Evolutionary conservation across 2,797 vertebrate species (phyloP), one percentile per base, ranked within the genome.

Genomic region (Todus mexicanus): DNA sequence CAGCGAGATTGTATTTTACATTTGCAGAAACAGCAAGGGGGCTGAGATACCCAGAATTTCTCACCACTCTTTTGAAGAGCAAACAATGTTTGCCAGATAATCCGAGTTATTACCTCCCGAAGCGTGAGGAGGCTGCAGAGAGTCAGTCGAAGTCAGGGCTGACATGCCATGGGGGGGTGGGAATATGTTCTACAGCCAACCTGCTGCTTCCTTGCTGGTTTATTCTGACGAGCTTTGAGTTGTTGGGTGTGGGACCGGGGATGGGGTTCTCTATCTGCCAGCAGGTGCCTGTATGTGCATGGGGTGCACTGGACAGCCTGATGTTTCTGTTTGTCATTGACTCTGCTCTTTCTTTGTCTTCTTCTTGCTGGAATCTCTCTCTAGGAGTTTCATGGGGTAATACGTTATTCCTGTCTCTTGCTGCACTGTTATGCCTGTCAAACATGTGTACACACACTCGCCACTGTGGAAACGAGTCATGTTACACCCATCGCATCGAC

Each of bases 311-410:
- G 83, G 91, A 82, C 14, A 56, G 60, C 77, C 83, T 64, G 87
- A 87, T 93, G 83, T 94, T 94, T 95, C 89, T 94, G 53, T 91
- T 89, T 93, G 87, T 92, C 95, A 97, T 97, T 98, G 97, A 98
- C 97, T 96, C 83, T 98, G 92, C 96, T 97, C 93, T 98, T 94
- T 98, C 97, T 98, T 96, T 98, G 96, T 96, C 97, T 98, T 96
- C 93, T 90, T 93, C 91, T 98, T 87, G 94, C 97, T 96, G 97
- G 98, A 98, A 98, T 98, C 98, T 95, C 96, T 96, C 97, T 98
- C 97, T 98, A 99, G 99, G 98, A 99, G 99, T 98, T 98, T 99
- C 98, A 98, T 98, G 98, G 99, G 99, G 99, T 99, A 99, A 99
- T 98, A 97, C 95, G 97, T 98, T 97, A 97, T 98, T 97, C 97